Percentiles rank a stretch among this genome's conserved stretches.
Evolutionary conservation across 2,113 vertebrate genomes (phyloP).

Genomic region (Arothron firmamentum): DNA sequence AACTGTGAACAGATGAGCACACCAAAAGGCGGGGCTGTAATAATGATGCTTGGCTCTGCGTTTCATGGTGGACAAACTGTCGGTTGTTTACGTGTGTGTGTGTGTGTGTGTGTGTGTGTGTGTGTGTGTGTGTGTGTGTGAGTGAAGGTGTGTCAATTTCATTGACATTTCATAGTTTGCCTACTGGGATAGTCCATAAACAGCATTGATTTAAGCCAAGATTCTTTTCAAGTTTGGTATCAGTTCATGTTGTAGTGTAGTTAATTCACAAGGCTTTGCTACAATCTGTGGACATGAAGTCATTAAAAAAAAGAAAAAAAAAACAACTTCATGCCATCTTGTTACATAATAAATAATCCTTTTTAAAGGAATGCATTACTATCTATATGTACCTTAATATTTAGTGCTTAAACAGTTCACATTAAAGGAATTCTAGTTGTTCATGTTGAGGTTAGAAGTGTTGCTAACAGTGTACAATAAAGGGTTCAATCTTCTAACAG

Average conservation of each 20-base stretch:
- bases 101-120: constrained; percentile 8
- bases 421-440: constrained; percentile 52
- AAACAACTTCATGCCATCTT: constrained; percentile 42
- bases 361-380: constrained; percentile 60
- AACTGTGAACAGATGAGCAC: constrained; percentile 58
- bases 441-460: constrained; percentile 62
- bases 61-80: constrained; percentile 33
- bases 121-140: constrained; percentile 9
- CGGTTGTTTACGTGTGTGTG: constrained; percentile 24
- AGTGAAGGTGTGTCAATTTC: constrained; percentile 23
- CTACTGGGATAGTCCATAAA: constrained; percentile 37
- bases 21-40: constrained; percentile 59
- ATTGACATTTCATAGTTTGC: constrained; percentile 14
- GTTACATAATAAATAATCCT: constrained; percentile 59
- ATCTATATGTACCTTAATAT: constrained; percentile 68
- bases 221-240: constrained; percentile 69
- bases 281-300: constrained; percentile 50
- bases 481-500: constrained; percentile 40
- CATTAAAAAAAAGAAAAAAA: no score
- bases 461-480: constrained; percentile 56
- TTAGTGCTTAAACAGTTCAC: constrained; percentile 53
- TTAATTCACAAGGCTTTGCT: constrained; percentile 59
- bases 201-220: constrained; percentile 62
- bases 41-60: constrained; percentile 63
- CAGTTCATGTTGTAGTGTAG: constrained; percentile 69